Percentiles rank a stretch among this genome's conserved stretches.
Evolutionary conservation across 2,888 invertebrate genomes (phyloP).

Genomic region (Nasonovia ribisnigri): DNA sequence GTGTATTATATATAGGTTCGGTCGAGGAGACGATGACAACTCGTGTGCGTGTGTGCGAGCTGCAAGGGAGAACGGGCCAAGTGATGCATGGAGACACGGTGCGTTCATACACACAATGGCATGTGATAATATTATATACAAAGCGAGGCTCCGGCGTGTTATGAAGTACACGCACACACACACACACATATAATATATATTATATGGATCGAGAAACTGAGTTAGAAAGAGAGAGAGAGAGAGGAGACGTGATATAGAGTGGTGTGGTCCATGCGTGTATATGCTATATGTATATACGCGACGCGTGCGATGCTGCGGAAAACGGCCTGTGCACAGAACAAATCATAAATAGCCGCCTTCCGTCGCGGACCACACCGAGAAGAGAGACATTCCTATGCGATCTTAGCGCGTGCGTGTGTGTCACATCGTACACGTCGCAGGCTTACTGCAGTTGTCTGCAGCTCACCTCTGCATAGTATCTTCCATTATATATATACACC

Average conservation of each 20-base stretch:
- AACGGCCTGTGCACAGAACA: conserved; percentile 1
- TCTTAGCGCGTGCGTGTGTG: conserved; percentile 8
- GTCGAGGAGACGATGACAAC: conserved; percentile 44
- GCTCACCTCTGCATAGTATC: not conserved
- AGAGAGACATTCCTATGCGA: conserved; percentile 50
- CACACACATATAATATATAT: not conserved
- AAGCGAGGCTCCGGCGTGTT: conserved; percentile 32
- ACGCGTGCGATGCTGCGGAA: conserved; percentile 49
- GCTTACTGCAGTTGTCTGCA: not conserved
- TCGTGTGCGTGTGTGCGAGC: not conserved
- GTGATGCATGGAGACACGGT: conserved; percentile 53
- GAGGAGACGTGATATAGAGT: not conserved
- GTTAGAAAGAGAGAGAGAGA: not conserved
- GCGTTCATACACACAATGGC: conserved; percentile 38
- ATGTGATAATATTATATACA: conserved; percentile 51
- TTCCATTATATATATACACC: not conserved
- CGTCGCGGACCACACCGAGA: conserved; percentile 44
- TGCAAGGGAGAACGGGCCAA: conserved; percentile 45
- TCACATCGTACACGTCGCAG: not conserved
- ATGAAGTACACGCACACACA: conserved; percentile 17
- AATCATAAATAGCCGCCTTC: conserved; percentile 47
- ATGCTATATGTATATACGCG: not conserved
- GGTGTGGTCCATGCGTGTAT: not conserved
- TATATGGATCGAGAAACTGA: not conserved
- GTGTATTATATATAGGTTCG: not conserved